Percentiles rank a stretch among this genome's conserved stretches.
Conservation (phyloP, 2,113 vertebrate genomes). For the Oostethus manadensis region DNA sequence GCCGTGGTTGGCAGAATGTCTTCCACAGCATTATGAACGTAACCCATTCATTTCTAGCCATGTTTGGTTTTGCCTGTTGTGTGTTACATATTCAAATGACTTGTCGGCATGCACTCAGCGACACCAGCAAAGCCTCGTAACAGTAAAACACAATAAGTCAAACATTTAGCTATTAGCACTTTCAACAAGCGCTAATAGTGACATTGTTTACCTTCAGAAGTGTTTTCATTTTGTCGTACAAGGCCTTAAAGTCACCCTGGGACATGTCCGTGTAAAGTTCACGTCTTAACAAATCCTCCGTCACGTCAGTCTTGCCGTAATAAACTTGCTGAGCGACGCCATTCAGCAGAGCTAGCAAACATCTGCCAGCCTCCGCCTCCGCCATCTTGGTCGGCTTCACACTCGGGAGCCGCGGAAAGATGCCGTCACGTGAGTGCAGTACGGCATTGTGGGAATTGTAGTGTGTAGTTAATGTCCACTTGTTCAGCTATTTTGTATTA, state of each 20-base stretch:
- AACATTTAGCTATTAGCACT: too few species aligned
- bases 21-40: too few species aligned
- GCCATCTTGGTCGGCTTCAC: slow-evolving; percentile 69
- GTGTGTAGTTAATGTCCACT: slow-evolving; percentile 9
- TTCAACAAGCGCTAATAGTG: too few species aligned
- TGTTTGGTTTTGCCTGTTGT: too few species aligned
- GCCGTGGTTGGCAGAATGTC: too few species aligned
- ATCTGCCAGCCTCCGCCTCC: slow-evolving; percentile 61
- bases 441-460: slow-evolving; percentile 39
- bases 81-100: too few species aligned
- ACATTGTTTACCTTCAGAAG: slow-evolving; percentile 74
- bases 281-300: slow-evolving; percentile 78
- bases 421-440: background rate
- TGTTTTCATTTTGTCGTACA: slow-evolving; percentile 80
- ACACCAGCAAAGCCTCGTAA: too few species aligned
- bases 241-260: slow-evolving; percentile 75
- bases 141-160: too few species aligned
- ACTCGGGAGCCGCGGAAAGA: slow-evolving; percentile 28
- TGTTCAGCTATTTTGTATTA: too few species aligned
- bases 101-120: too few species aligned
- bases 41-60: background rate
- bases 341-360: slow-evolving; percentile 73
- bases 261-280: slow-evolving; percentile 80
- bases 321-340: slow-evolving; percentile 80
- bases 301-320: slow-evolving; percentile 72